phyloP scores from a whole-genome alignment of 2,888 invertebrate genomes.

The Pedicia rivosa region DNA sequence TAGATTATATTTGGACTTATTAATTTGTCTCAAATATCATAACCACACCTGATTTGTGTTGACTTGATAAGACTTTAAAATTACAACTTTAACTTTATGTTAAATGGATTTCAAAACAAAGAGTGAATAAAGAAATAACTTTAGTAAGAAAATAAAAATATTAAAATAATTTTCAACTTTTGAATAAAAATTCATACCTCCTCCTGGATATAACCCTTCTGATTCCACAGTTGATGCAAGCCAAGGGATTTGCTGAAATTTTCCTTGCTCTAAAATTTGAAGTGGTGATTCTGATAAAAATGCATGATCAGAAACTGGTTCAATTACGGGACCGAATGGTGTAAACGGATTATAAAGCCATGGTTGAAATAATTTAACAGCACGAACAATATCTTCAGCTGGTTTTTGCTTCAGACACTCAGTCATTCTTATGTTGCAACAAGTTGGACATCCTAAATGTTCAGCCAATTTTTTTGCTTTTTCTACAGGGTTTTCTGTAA shows the following conservation, averaged over 20 bases:
- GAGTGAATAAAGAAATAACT: too few species aligned
- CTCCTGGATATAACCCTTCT: conserved; percentile 62
- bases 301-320: conserved; percentile 35
- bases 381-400: conserved; percentile 40
- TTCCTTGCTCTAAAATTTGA: conserved; percentile 39
- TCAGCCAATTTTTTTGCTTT: conserved; percentile 43
- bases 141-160: too few species aligned
- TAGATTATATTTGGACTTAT: too few species aligned
- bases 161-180: too few species aligned
- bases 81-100: too few species aligned
- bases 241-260: conserved; percentile 50
- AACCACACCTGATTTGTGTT: too few species aligned
- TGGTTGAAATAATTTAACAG: conserved; percentile 24
- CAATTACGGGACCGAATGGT: conserved; percentile 56
- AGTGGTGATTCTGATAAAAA: conserved; percentile 51
- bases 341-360: conserved; percentile 51
- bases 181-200: too few species aligned
- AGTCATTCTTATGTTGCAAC: conserved; percentile 36
- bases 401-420: conserved; percentile 47
- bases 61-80: too few species aligned
- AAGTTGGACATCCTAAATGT: conserved; percentile 44
- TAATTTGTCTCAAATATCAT: too few species aligned
- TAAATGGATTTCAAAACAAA: too few species aligned
- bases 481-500: conserved; percentile 38
- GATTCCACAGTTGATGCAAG: conserved; percentile 48